A percentile compares a stretch with the other conserved stretches of the same genome.
phyloP scores from a whole-genome alignment of 2,113 vertebrate genomes.

The Jacana jacana region DNA sequence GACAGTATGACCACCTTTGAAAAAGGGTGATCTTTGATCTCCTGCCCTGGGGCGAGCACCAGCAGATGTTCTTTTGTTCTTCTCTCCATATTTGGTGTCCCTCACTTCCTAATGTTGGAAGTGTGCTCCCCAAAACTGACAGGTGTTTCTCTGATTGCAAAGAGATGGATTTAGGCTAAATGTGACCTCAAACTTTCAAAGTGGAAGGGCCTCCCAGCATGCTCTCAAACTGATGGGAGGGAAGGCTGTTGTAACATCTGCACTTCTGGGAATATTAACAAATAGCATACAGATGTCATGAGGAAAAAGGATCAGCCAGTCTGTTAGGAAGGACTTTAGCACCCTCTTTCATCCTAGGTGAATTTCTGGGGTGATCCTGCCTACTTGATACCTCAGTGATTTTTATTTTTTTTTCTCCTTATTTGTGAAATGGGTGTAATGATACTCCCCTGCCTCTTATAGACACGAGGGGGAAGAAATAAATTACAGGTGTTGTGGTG shows the following conservation, averaged over 20 bases:
- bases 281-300: conserved; percentile 1
- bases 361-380: background rate
- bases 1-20: conserved; percentile 27
- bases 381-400: background rate
- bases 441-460: background rate
- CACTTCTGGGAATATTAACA: conserved; percentile 16
- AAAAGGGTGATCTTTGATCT: conserved; percentile 43
- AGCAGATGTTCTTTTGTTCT: conserved; percentile 58
- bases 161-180: conserved; percentile 46
- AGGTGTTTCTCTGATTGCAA: conserved; percentile 40
- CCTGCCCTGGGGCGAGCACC: background rate
- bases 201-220: conserved; percentile 8
- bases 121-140: conserved; percentile 1
- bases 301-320: background rate
- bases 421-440: background rate
- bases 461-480: background rate
- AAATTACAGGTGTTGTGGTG: background rate
- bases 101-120: background rate
- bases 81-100: background rate
- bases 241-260: conserved; percentile 7
- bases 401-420: background rate
- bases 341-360: background rate
- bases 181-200: conserved; percentile 47
- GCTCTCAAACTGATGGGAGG: background rate
- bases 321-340: background rate